phyloP scores from a whole-genome alignment of 1,140 invertebrate genomes.

The Bursaphelenchus mucronatus region DNA sequence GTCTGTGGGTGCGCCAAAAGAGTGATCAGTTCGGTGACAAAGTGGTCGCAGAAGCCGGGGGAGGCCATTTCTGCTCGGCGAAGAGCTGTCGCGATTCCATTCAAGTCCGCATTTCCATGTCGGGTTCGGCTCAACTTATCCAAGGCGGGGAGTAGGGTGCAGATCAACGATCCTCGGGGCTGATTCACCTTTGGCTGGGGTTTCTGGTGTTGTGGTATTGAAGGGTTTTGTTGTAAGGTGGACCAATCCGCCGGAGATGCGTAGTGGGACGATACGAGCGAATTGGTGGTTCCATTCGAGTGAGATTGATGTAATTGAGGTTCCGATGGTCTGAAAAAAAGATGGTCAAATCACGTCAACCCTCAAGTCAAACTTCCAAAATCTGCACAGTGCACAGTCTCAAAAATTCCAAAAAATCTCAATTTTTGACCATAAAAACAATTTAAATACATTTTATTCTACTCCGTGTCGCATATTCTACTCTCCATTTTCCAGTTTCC shows the following conservation, averaged over 20 bases:
- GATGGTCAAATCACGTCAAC: neutral
- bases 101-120: conserved; percentile 46
- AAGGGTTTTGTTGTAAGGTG: conserved; percentile 12
- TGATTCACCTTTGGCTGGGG: conserved; percentile 5
- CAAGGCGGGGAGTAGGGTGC: conserved; percentile 53
- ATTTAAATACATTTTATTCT: too few relatives aligned
- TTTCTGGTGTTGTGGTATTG: conserved; percentile 8
- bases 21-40: conserved; percentile 53
- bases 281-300: neutral
- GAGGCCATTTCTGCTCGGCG: conserved; percentile 44
- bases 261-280: neutral
- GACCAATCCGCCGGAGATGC: conserved; percentile 14
- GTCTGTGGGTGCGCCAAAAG: conserved; percentile 49
- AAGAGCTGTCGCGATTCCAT: conserved; percentile 46
- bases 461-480: too few relatives aligned
- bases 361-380: neutral
- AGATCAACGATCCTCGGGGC: conserved; percentile 42
- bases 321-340: neutral
- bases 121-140: conserved; percentile 55
- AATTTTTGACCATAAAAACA: too few relatives aligned
- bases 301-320: neutral
- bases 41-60: conserved; percentile 56
- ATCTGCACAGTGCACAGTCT: too few relatives aligned
- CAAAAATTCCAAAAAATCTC: too few relatives aligned
- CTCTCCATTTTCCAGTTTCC: too few relatives aligned